These are phyloP conservation scores for Apotomis betuletana DNA, from an alignment of 2,888 invertebrate species.

Conservation along the genomic window DNA sequence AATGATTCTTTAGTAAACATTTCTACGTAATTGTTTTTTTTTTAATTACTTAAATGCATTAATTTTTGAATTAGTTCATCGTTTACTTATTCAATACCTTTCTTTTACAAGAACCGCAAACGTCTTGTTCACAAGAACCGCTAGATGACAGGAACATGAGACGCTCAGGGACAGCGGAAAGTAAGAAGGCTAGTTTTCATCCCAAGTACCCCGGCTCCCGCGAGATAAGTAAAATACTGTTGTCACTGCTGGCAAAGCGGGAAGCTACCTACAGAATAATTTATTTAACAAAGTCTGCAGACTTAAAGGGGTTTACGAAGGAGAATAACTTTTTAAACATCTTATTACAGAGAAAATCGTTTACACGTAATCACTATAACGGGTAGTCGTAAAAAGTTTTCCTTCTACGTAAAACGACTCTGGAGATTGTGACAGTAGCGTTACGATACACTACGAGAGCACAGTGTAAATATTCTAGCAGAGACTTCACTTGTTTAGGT, in stretches of 20 bases:
- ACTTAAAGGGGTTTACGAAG: background rate
- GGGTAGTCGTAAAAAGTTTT: conserved; percentile 25
- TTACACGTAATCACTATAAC: conserved; percentile 37
- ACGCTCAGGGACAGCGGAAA: background rate
- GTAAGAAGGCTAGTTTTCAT: conserved; percentile 1
- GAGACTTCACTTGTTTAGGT: conserved; percentile 25
- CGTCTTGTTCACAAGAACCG: background rate
- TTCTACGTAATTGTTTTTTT: too few relatives aligned
- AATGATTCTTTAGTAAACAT: too few relatives aligned
- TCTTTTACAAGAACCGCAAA: background rate
- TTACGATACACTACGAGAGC: conserved; percentile 27
- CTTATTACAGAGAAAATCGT: conserved; percentile 30
- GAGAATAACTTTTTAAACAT: conserved; percentile 8
- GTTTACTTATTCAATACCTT: too few relatives aligned
- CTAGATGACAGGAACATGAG: background rate
- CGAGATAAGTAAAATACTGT: conserved; percentile 1
- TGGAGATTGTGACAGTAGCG: conserved; percentile 29
- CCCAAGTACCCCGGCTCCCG: background rate
- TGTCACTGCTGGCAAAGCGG: background rate
- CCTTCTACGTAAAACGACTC: conserved; percentile 28
- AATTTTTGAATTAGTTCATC: too few relatives aligned
- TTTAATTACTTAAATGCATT: too few relatives aligned
- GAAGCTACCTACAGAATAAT: background rate
- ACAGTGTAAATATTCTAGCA: conserved; percentile 29
- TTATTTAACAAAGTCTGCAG: background rate